A percentile compares a stretch with the other conserved stretches of the same genome.
Evolutionary conservation across 2,888 invertebrate species (phyloP).

Genomic region (Capitulum mitella): DNA sequence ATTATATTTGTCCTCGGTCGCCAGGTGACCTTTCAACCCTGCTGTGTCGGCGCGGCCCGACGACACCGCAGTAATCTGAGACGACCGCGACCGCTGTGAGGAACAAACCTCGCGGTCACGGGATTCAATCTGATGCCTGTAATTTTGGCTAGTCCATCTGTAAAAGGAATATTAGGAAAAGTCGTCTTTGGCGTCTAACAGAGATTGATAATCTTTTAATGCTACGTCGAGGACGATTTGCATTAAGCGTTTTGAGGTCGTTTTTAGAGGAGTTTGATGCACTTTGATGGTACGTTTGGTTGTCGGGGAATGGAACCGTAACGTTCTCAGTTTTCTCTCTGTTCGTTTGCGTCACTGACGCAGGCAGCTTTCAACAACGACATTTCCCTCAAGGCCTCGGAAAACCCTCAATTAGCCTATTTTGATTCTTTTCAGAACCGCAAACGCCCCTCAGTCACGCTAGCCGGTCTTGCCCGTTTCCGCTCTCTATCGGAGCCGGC

Average conservation of each 20-base stretch:
- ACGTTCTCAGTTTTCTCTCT: background rate
- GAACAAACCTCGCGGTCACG: slow-evolving; percentile 20
- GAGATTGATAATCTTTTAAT: slow-evolving; percentile 16
- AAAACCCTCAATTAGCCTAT: background rate
- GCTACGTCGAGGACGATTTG: background rate
- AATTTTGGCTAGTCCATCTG: background rate
- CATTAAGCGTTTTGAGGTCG: background rate
- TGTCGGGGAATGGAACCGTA: background rate
- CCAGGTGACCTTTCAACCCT: background rate
- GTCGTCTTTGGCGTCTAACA: background rate
- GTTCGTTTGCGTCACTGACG: background rate
- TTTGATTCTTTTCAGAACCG: background rate
- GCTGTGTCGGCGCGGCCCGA: background rate
- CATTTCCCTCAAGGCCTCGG: background rate
- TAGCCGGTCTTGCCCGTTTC: no score
- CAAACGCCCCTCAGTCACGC: background rate
- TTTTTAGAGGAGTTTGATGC: background rate
- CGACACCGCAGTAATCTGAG: background rate
- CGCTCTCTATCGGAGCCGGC: background rate
- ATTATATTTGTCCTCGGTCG: background rate
- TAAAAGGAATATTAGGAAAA: background rate
- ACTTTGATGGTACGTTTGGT: background rate
- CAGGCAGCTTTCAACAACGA: background rate
- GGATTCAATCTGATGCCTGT: background rate
- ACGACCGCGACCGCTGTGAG: background rate